Evolutionary conservation across 2,113 vertebrate genomes (phyloP).

Genomic region (Laticauda colubrina): DNA sequence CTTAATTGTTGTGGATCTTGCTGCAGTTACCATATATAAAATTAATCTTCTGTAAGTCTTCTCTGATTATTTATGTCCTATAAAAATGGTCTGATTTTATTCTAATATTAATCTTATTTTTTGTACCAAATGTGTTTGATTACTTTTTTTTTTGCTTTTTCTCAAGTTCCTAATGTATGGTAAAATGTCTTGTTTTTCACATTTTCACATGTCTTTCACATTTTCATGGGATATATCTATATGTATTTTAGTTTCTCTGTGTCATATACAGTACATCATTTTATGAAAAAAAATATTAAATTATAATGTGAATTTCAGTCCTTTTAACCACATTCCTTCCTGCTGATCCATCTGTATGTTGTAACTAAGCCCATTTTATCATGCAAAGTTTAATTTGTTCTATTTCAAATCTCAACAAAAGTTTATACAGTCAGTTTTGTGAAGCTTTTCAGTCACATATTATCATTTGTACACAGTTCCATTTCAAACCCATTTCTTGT

Average conservation of each 20-base stretch:
- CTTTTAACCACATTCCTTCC: not conserved
- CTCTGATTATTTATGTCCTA: not conserved
- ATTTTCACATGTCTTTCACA: not conserved
- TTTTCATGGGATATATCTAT: not conserved
- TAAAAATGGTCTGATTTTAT: not conserved
- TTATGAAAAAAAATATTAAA: not conserved
- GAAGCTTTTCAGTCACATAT: not conserved
- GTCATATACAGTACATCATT: not conserved
- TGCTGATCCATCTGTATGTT: not conserved
- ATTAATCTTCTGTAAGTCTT: not conserved
- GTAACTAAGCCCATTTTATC: not conserved
- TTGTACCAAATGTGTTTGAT: not conserved
- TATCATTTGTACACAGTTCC: not conserved
- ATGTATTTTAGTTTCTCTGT: not conserved
- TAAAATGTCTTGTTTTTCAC: not conserved
- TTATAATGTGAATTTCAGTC: not conserved
- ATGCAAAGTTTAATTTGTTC: not conserved
- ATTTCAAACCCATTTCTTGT: not conserved
- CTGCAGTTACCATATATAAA: not conserved
- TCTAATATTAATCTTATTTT: not conserved
- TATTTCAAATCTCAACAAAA: not conserved
- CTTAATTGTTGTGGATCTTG: not conserved
- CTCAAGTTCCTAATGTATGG: not conserved
- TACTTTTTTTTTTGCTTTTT: not conserved
- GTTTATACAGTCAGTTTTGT: not conserved